These are phyloP conservation scores for Metopolophium dirhodum DNA, from an alignment of 1,140 invertebrate genomes.

Conservation along the genomic window DNA sequence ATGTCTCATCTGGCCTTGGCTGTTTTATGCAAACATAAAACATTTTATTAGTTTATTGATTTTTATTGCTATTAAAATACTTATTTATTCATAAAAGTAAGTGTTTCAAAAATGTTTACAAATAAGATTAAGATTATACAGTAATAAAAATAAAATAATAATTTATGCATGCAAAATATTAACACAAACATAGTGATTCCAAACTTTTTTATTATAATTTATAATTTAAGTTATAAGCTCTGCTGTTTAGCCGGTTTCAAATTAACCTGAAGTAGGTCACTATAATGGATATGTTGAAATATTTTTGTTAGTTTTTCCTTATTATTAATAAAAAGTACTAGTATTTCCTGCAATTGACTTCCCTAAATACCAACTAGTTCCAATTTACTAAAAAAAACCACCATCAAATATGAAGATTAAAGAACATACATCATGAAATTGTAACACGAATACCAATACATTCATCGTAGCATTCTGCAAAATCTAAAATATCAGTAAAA, in stretches of 20 bases:
- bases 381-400: no score
- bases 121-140: neutral
- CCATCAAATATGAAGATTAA: no score
- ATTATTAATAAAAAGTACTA: no score
- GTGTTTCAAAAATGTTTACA: neutral
- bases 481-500: no score
- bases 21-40: neutral
- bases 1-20: neutral
- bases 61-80: neutral
- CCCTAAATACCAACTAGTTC: no score
- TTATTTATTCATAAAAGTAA: neutral
- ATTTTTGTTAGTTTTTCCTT: no score
- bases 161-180: neutral
- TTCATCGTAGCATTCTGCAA: no score
- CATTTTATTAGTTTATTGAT: conserved; percentile 5
- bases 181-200: neutral
- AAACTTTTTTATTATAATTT: neutral
- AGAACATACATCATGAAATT: no score
- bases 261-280: neutral
- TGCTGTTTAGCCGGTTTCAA: neutral
- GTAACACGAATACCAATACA: no score
- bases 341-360: no score
- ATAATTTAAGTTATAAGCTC: neutral
- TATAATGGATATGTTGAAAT: neutral
- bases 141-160: neutral